phyloP scores from a whole-genome alignment of 2,113 vertebrate species.

The Oreochromis niloticus region DNA sequence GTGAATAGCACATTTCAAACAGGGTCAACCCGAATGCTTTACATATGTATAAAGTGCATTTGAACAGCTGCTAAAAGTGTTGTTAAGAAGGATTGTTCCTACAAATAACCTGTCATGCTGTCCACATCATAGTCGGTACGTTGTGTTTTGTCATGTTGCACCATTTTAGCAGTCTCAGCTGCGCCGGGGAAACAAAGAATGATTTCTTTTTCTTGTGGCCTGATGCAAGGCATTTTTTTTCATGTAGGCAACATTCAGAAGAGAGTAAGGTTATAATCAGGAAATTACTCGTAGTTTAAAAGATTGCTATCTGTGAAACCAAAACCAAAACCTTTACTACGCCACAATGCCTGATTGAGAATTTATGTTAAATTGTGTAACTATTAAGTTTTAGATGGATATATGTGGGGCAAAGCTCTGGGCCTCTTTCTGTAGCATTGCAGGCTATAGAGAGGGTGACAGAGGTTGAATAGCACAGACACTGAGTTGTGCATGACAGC shows the following conservation, averaged over 20 bases:
- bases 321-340: conserved; percentile 1
- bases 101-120: not conserved
- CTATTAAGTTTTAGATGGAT: not conserved
- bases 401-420: not conserved
- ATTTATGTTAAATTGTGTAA: not conserved
- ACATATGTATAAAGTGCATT: not conserved
- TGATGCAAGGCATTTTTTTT: not conserved
- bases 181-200: not conserved
- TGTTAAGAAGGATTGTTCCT: not conserved
- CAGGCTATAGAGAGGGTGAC: not conserved
- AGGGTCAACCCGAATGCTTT: not conserved
- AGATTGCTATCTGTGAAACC: not conserved
- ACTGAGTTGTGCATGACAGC: not conserved
- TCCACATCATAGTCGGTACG: not conserved
- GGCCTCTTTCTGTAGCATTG: not conserved
- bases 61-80: not conserved
- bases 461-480: not conserved
- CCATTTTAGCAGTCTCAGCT: not conserved
- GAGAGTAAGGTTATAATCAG: not conserved
- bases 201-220: conserved; percentile 1
- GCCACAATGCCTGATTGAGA: not conserved
- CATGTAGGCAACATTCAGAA: not conserved
- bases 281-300: not conserved
- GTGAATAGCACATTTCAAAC: not conserved
- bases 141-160: not conserved